phyloP scores from a whole-genome alignment of 1,140 invertebrate species.

The Euwallacea fornicatus region DNA sequence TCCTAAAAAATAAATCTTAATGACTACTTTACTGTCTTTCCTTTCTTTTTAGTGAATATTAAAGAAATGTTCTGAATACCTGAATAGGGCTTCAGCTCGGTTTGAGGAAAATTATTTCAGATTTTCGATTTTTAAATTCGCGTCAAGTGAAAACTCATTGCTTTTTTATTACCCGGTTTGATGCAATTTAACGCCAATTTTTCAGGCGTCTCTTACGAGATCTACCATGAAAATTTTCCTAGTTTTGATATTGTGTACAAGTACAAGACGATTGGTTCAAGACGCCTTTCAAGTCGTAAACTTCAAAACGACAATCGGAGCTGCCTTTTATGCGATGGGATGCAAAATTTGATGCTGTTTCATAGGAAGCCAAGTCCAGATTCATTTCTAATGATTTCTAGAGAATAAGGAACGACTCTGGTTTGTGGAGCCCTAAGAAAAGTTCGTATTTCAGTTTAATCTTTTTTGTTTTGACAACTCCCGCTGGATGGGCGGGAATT shows the following conservation, averaged over 20 bases:
- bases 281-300: constrained; percentile 6
- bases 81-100: constrained; percentile 7
- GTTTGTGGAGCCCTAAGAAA: background rate
- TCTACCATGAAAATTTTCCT: constrained; percentile 2
- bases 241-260: background rate
- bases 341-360: constrained; percentile 13
- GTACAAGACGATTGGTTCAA: background rate
- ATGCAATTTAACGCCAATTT: background rate
- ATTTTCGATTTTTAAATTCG: constrained; percentile 4
- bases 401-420: background rate
- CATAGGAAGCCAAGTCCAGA: background rate
- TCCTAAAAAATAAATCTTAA: constrained; percentile 31
- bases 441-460: background rate
- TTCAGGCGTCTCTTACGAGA: background rate
- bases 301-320: constrained; percentile 1
- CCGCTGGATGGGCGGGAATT: background rate
- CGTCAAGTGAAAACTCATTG: background rate
- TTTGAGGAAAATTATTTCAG: constrained; percentile 6
- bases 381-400: background rate
- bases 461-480: constrained; percentile 1
- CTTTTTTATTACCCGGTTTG: background rate
- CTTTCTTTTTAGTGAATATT: constrained; percentile 24
- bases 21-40: constrained; percentile 20
- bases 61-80: constrained; percentile 20
- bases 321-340: constrained; percentile 3